phyloP scores from a whole-genome alignment of 2,888 invertebrate genomes.

The Diabrotica balteata region DNA sequence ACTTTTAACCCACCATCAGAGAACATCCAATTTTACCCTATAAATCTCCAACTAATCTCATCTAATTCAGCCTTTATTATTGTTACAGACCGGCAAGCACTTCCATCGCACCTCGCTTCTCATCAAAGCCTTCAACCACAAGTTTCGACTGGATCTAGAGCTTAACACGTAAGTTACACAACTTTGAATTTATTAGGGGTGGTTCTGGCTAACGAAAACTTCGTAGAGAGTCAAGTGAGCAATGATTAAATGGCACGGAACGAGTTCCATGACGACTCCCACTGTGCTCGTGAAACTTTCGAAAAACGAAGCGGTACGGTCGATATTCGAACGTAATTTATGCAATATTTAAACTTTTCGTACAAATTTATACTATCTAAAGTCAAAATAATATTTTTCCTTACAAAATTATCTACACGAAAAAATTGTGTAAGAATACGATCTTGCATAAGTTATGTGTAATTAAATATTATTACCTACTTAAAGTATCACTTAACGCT shows the following conservation, averaged over 20 bases:
- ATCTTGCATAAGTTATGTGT: too few species aligned
- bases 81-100: conserved; percentile 89
- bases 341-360: too few species aligned
- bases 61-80: conserved; percentile 32
- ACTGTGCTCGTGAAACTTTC: background rate
- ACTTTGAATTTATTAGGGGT: conserved; percentile 35
- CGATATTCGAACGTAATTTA: background rate
- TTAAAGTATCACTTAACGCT: too few species aligned
- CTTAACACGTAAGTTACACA: conserved; percentile 88
- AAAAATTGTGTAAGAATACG: too few species aligned
- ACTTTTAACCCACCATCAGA: conserved; percentile 24
- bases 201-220: conserved; percentile 23
- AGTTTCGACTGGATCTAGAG: conserved; percentile 94
- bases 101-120: conserved; percentile 93
- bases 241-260: conserved; percentile 25
- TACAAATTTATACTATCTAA: too few species aligned
- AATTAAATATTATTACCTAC: too few species aligned
- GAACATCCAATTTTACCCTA: conserved; percentile 25
- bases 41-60: conserved; percentile 27
- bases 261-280: conserved; percentile 7
- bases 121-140: conserved; percentile 96
- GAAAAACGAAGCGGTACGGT: too few species aligned
- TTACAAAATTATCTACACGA: too few species aligned
- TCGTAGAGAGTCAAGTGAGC: conserved; percentile 19
- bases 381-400: too few species aligned